Base-by-base conservation (phyloP, 2,113 vertebrate genomes). In the Passer montanus region DNA sequence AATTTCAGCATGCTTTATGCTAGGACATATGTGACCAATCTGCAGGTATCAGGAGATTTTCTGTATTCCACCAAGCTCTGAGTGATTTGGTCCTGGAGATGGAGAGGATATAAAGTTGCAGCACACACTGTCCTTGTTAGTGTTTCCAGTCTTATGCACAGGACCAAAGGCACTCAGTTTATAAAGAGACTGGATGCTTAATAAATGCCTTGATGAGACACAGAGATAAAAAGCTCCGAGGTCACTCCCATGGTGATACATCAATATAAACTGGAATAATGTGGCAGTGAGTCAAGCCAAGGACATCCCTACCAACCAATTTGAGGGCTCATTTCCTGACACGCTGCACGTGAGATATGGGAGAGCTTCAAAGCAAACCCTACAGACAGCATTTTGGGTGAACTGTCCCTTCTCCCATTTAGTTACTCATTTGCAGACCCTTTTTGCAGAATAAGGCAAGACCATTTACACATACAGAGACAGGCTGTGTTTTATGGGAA, bases 311-410 rank as follows among this genome's bases (percentile, higher is more conserved):
- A 30, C 19, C 43, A 67, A 27, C 3, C 46, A 43, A 7, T 39
- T 13, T 2, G 11, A 87, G 50, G 31, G 23, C 33, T 91, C 35
- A 50, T 53, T 80, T 91, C 81, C 73, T 69, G 58, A 59, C 30
- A 26, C 0, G 0, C 27, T 66, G 62, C 49, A n/a, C 3, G 0
- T 27, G 58, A 91, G 66, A 41, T 37, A 24, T 15, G 22, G 27
- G 46, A 87, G 18, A 93, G 43, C 39, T 84, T 67, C 55, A 75
- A 70, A 89, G 53, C 9, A 68, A 85, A 43, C 13, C 24, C 53
- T 41, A 3, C 43, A 44, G 67, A 39, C 19, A 73, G 62, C 7
- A 76, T 72, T 84, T 59, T 64, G 52, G 30, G 66, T 41, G 37
- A 90, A 64, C 52, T 30, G 27, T 17, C 23, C 39, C 52, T 72